Base-by-base conservation (phyloP, 2,797 vertebrate species). In the Rhadinocentrus ornatus region DNA sequence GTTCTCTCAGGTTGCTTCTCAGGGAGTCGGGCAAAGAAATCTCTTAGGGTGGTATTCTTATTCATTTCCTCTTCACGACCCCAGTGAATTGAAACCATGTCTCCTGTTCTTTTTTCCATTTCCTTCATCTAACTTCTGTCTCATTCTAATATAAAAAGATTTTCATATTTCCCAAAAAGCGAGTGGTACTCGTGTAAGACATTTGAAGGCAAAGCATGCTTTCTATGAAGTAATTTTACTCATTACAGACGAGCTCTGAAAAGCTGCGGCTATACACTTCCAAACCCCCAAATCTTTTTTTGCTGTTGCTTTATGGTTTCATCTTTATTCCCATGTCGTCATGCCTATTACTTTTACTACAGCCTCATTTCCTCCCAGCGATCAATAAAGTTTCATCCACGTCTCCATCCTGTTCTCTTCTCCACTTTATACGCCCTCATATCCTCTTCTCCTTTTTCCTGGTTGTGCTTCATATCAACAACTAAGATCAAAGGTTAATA, bases 401-500 rank as follows among this genome's bases (percentile, higher is more conserved):
- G 31, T 75, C 57, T 76, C 69, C 18, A 46, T 64, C 66, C 53
- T 18, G 31, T 62, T 79, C 50, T 72, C 52, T 64, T 18, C 50
- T 68, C 54, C 27, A 50, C 62, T 68, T 55, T 52, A 39, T 35
- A 35, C 62, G 48, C 54, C 63, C 60, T 80, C 66, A 71, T 53
- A 62, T 60, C 69, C 64, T 32, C 10, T 7, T 37, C 37, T 68
- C 20, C 35, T 60, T 50, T 65, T 59, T 44, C 68, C 62, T 41
- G 48, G 64, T 75, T 16, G 60, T 20, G 2, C 75, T 57, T 80
- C 58, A 27, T 83, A 83, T 88, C 83, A 77, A 32, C 77, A n/a
- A 10, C 79, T 20, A 48, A 60, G 71, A 83, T 91, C 82, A 81
- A 74, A 87, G 85, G 83, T 86, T 85, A 90, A 90, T 82, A 85